A percentile compares a stretch with the other conserved stretches of the same genome.
Evolutionary conservation across 2,797 vertebrate genomes (phyloP).

Genomic region (Enteromius mattozi): DNA sequence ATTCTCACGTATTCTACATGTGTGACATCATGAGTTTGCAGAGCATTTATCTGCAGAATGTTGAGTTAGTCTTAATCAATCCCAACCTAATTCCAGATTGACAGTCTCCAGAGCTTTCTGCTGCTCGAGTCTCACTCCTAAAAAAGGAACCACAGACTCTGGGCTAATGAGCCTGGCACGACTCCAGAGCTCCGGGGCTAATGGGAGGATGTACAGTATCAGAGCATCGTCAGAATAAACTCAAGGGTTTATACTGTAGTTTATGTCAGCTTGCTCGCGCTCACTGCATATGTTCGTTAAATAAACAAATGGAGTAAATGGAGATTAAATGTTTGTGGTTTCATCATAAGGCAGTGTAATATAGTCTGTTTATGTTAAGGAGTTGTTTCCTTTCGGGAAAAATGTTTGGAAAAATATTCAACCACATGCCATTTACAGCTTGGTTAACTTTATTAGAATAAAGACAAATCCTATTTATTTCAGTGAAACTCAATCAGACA

Average conservation of each 20-base stretch:
- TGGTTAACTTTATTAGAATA: not conserved
- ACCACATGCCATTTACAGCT: not conserved
- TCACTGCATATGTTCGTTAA: constrained; percentile 25
- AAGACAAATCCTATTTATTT: not conserved
- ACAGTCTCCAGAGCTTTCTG: constrained; percentile 57
- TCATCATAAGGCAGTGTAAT: constrained; percentile 1
- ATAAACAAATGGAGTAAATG: constrained; percentile 41
- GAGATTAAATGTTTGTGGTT: constrained; percentile 42
- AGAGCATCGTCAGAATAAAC: constrained; percentile 50
- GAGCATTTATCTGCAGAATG: constrained; percentile 57
- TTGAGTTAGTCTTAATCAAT: constrained; percentile 55
- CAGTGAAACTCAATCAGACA: not conserved
- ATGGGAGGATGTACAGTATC: constrained; percentile 56
- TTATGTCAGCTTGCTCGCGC: not conserved
- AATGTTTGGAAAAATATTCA: not conserved
- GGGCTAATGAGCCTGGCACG: constrained; percentile 57
- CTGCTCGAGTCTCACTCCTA: constrained; percentile 47
- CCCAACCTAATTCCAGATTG: constrained; percentile 51
- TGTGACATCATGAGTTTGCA: constrained; percentile 59
- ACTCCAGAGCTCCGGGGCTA: constrained; percentile 49
- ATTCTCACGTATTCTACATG: constrained; percentile 45
- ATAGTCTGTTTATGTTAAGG: not conserved
- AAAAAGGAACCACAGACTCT: constrained; percentile 59
- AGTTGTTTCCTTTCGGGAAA: not conserved
- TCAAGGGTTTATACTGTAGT: constrained; percentile 53